A percentile compares a stretch with the other conserved stretches of the same genome.
phyloP scores from a whole-genome alignment of 2,797 vertebrate species.

The Mareca penelope region DNA sequence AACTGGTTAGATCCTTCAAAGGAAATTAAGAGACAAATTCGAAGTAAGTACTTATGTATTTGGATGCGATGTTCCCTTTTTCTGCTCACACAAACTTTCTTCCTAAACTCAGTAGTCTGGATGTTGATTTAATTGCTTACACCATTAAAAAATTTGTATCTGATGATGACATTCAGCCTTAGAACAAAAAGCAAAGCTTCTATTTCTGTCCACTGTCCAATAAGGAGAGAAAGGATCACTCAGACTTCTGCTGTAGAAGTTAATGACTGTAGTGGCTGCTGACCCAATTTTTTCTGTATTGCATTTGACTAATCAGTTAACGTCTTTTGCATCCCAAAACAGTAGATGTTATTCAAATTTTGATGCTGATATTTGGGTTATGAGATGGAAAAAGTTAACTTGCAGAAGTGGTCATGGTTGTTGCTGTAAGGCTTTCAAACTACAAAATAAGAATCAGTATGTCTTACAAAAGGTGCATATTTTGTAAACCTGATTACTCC shows the following conservation, averaged over 20 bases:
- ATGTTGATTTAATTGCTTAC: not conserved
- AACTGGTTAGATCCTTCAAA: conserved; percentile 95
- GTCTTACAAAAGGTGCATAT: not conserved
- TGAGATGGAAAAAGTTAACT: not conserved
- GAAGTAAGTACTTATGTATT: conserved; percentile 85
- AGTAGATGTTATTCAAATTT: not conserved
- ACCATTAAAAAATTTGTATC: not conserved
- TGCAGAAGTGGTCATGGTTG: not conserved
- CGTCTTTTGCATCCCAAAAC: not conserved
- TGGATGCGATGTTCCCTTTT: not conserved
- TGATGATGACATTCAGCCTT: not conserved
- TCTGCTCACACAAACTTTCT: not conserved
- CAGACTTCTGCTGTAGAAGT: not conserved
- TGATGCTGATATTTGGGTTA: not conserved
- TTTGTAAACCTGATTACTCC: not conserved
- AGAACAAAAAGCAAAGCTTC: not conserved
- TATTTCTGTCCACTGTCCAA: not conserved
- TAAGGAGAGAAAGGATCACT: not conserved
- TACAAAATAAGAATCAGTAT: not conserved
- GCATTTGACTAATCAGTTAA: not conserved
- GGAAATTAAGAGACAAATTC: conserved; percentile 94
- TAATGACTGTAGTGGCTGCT: not conserved
- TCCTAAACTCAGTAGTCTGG: not conserved
- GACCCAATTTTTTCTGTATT: not conserved
- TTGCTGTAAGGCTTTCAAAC: not conserved